Base-by-base conservation (phyloP, 2,888 invertebrate species). In the Chrysodeixis includens region DNA sequence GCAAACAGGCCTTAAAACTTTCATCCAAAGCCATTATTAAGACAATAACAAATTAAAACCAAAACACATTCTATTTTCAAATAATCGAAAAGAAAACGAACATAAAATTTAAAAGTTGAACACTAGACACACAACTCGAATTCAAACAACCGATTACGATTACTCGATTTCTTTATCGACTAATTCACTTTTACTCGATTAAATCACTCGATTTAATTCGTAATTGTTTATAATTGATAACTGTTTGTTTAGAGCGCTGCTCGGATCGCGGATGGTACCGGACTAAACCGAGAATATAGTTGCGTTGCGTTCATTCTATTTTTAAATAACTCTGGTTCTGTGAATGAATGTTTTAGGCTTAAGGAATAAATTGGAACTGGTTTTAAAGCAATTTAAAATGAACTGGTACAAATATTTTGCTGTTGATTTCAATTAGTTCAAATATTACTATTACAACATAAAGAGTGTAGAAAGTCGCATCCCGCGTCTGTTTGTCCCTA, bases 241-340 rank as follows among this genome's bases (percentile, higher is more conserved):
- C 54, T 62, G 58, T 59, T 57, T 44, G 66, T 60, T 66, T 46
- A 18, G 61, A 59, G 67, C 79, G 68, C 65, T 69, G 70, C 62
- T 63, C 59, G 82, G 40, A 53, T 63, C 77, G 57, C 79, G 75
- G 80, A 78, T 79, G 79, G 69, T 78, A 70, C 76, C 59, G 52
- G 62, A 83, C 84, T 83, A 81, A 77, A 79, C 71, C 57, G 62
- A 66, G 75, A 68, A 74, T 69, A 77, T 76, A 74, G 72, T 73
- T 79, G 62, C 76, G 66, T 66, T 70, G 74, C 61, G 77, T 74
- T 74, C 77, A 60, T 44, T 61, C 78, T 84, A 84, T 84, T 83
- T 83, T 80, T 84, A 84, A 77, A 78, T 71, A 58, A 74, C 69
- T 65, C 56, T 80, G 69, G 62, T 79, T 72, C 76, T 76, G 66